Conservation (phyloP, 2,888 invertebrate genomes). For the Piscicola geometra region DNA sequence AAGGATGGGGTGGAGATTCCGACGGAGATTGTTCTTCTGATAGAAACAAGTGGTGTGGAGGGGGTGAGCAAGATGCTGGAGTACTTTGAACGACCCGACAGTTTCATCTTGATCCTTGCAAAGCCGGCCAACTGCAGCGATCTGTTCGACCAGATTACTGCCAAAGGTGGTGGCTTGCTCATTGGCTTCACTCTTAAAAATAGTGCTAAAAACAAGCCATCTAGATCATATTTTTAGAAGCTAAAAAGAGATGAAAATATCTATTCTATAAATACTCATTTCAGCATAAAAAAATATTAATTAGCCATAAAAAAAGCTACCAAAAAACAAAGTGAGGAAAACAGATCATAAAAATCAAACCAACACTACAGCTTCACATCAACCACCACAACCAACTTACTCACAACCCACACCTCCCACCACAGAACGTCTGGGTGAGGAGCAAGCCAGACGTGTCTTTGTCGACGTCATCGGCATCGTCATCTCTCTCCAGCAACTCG, state of each 20-base stretch:
- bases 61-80: not conserved
- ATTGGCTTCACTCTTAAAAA: too few relatives aligned
- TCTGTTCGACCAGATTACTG: slow-evolving; percentile 5
- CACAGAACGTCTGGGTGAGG: slow-evolving; percentile 55
- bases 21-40: not conserved
- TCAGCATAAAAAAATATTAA: too few relatives aligned
- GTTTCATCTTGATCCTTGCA: not conserved
- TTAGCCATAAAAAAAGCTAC: too few relatives aligned
- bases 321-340: too few relatives aligned
- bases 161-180: not conserved
- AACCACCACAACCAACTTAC: too few relatives aligned
- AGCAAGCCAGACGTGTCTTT: slow-evolving; percentile 60
- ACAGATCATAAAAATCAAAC: too few relatives aligned
- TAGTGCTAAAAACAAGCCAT: too few relatives aligned
- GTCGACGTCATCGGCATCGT: slow-evolving; percentile 60
- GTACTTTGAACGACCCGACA: not conserved
- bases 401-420: too few relatives aligned
- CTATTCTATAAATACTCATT: too few relatives aligned
- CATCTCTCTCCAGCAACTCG: slow-evolving; percentile 58
- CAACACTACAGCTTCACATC: too few relatives aligned
- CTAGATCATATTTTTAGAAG: too few relatives aligned
- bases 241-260: too few relatives aligned
- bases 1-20: slow-evolving; percentile 9
- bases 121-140: not conserved
- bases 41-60: not conserved